These are phyloP conservation scores for Rhabdomys pumilio DNA, from an alignment of 2,797 vertebrate genomes.

Conservation along the genomic window DNA sequence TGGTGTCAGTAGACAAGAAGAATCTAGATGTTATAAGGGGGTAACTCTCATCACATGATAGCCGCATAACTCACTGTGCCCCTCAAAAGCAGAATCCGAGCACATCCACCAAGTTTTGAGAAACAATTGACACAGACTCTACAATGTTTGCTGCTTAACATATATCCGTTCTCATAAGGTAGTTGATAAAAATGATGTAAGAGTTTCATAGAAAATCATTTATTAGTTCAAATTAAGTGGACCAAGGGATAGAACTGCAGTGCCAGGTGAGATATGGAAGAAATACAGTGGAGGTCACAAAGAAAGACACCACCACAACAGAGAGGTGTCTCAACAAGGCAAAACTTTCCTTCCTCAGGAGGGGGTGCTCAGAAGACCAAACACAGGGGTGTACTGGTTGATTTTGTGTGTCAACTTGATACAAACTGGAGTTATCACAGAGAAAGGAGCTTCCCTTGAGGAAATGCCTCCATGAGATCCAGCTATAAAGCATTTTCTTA, in stretches of 20 bases:
- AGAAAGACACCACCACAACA: background rate
- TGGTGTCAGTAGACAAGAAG: background rate
- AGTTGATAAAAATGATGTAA: slow-evolving; percentile 27
- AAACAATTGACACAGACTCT: background rate
- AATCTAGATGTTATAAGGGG: background rate
- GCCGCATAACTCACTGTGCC: background rate
- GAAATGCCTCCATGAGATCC: too few relatives aligned
- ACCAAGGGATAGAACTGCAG: slow-evolving; percentile 95
- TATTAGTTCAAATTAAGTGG: slow-evolving; percentile 91
- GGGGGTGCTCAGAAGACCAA: background rate
- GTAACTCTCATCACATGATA: background rate
- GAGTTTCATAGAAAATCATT: slow-evolving; percentile 95
- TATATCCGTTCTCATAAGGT: background rate
- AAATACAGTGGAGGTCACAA: background rate
- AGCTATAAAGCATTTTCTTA: too few relatives aligned
- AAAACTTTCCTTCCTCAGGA: background rate
- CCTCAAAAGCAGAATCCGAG: background rate
- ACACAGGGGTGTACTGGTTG: too few relatives aligned
- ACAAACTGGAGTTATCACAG: too few relatives aligned
- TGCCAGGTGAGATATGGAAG: slow-evolving; percentile 91
- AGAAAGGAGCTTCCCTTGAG: too few relatives aligned
- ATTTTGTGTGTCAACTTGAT: too few relatives aligned
- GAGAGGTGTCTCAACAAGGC: too few relatives aligned
- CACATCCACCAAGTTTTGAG: slow-evolving; percentile 1
- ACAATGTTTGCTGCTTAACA: slow-evolving; percentile 11